Evolutionary conservation across 1,140 invertebrate genomes (phyloP).

Genomic region (Diorhabda carinulata): DNA sequence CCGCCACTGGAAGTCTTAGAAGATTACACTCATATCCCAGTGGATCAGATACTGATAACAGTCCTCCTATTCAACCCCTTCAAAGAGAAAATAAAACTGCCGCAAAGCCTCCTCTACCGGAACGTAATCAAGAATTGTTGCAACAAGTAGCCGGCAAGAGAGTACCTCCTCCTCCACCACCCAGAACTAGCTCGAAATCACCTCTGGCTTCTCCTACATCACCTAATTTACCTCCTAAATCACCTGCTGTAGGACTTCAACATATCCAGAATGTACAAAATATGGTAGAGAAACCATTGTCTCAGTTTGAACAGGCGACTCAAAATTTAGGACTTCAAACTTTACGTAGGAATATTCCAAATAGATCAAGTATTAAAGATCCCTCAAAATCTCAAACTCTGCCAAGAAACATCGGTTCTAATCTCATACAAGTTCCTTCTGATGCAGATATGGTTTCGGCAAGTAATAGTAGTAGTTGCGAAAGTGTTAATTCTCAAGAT

Average conservation of each 20-base stretch:
- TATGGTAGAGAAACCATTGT: constrained; percentile 42
- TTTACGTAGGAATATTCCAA: constrained; percentile 42
- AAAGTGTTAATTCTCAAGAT: constrained; percentile 74
- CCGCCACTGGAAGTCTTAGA: constrained; percentile 55
- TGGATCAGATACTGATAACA: constrained; percentile 68
- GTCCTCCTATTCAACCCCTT: constrained; percentile 58
- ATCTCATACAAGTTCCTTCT: constrained; percentile 39
- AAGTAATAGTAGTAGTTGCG: constrained; percentile 65
- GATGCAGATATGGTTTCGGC: constrained; percentile 48
- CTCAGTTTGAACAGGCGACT: constrained; percentile 46
- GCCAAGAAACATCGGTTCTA: constrained; percentile 46
- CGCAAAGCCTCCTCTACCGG: constrained; percentile 71
- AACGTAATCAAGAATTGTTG: constrained; percentile 68
- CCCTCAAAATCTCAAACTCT: constrained; percentile 44
- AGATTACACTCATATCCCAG: constrained; percentile 72
- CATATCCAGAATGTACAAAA: constrained; percentile 46
- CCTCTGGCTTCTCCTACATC: constrained; percentile 75
- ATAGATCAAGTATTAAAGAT: constrained; percentile 44
- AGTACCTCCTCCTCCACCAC: constrained; percentile 81
- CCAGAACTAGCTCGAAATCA: constrained; percentile 75
- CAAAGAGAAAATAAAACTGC: constrained; percentile 45
- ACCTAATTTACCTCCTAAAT: constrained; percentile 56
- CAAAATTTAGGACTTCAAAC: constrained; percentile 45
- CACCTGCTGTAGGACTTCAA: constrained; percentile 46
- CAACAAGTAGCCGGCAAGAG: constrained; percentile 61